Base-by-base conservation (phyloP, 2,888 invertebrate genomes). In the Catocala fraxini region DNA sequence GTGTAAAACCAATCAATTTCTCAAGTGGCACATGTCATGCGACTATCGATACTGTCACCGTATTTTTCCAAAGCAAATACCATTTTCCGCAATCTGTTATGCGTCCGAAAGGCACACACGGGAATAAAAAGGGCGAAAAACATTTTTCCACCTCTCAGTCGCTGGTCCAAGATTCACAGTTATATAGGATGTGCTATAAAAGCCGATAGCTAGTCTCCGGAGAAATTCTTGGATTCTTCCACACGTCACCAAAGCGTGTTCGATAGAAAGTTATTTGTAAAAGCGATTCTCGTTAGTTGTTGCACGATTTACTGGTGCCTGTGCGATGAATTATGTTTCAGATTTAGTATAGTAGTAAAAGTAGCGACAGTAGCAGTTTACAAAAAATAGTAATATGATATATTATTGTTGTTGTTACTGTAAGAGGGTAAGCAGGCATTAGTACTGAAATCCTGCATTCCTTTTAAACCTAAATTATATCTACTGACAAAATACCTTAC, bases 81-180 rank as follows among this genome's bases (percentile, higher is more conserved):
- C 54, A 79, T 70, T 73, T 68, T 55, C 76, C 69, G 70, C 80
- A 78, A 83, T 83, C 75, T 78, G 73, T 80, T 79, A 79, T 76
- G 71, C 76, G 73, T 72, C 68, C 62, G 75, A 77, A 81, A 83
- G 66, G 72, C 73, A 70, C 80, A 74, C 78, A 11, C 25, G 82
- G 81, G 83, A 78, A 75, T 75, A 66, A 58, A 65, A 71, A 66
- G 65, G 66, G 68, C 63, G 54, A 60, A 77, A 78, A 77, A 78
- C 70, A 77, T 79, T 71, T 77, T 78, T 68, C 72, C 59, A 74
- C 76, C 70, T 74, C 70, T 61, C 71, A 62, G 67, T 56, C 68
- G 63, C 61, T 59, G 63, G 56, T 58, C 54, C 54, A 51, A 68
- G 70, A 60, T 68, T 65, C 62, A 65, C 58, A 67, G 75, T 70